A percentile compares a stretch with the other conserved stretches of the same genome.
Evolutionary conservation across 2,797 vertebrate genomes (phyloP).

Genomic region (Xyrichtys novacula): DNA sequence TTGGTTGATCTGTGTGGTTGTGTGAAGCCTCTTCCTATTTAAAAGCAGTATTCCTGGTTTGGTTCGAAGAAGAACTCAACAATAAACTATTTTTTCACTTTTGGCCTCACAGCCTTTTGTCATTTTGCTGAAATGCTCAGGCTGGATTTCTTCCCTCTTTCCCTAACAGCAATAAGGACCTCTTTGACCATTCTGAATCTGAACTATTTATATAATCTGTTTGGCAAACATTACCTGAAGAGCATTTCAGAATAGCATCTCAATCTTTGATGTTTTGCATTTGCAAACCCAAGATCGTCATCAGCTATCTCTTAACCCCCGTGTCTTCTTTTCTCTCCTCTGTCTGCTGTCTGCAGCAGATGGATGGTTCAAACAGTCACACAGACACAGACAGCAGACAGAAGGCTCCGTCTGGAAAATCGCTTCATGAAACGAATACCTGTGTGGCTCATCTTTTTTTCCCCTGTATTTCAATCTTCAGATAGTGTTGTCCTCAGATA

Average conservation of each 20-base stretch:
- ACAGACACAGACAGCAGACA: slow-evolving; percentile 54
- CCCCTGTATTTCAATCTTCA: slow-evolving; percentile 21
- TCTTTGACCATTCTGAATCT: not conserved
- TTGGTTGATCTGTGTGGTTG: slow-evolving; percentile 1
- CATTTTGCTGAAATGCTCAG: slow-evolving; percentile 42
- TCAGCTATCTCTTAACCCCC: slow-evolving; percentile 39
- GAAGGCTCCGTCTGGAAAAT: slow-evolving; percentile 66
- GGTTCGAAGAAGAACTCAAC: slow-evolving; percentile 11
- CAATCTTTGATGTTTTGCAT: slow-evolving; percentile 18
- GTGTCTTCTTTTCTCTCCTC: slow-evolving; percentile 35
- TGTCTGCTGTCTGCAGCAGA: slow-evolving; percentile 48
- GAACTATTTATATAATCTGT: slow-evolving; percentile 3
- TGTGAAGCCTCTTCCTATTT: slow-evolving; percentile 4
- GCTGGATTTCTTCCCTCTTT: slow-evolving; percentile 17
- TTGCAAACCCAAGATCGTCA: slow-evolving; percentile 35
- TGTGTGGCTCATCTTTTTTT: slow-evolving; percentile 19
- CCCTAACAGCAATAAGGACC: not conserved
- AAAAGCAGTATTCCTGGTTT: slow-evolving; percentile 18
- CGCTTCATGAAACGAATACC: slow-evolving; percentile 49
- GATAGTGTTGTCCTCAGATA: slow-evolving; percentile 18
- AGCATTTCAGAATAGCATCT: slow-evolving; percentile 14
- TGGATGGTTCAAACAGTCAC: slow-evolving; percentile 66
- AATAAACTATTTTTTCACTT: slow-evolving; percentile 29
- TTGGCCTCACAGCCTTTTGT: slow-evolving; percentile 38
- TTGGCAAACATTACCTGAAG: slow-evolving; percentile 6